Evolutionary conservation across 2,797 vertebrate genomes (phyloP).

Genomic region (Malurus leucopterus): DNA sequence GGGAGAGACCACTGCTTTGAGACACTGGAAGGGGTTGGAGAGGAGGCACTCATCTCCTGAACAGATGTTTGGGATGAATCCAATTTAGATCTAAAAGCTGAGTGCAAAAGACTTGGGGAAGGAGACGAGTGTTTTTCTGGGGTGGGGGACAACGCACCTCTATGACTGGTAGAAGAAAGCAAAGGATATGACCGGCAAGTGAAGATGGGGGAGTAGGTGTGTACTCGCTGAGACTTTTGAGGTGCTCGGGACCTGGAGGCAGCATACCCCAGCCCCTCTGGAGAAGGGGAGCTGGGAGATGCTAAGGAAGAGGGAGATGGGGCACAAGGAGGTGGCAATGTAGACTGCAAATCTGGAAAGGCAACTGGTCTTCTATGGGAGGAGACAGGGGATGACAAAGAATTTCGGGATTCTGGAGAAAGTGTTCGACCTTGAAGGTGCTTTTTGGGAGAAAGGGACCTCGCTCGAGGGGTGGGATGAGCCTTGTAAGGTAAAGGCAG

Average conservation of each 20-base stretch:
- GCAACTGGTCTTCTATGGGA: not conserved
- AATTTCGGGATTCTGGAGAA: conserved; percentile 12
- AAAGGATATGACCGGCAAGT: conserved; percentile 37
- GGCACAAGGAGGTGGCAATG: not conserved
- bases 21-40: not conserved
- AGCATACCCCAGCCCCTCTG: not conserved
- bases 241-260: not conserved
- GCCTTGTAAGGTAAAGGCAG: conserved; percentile 6
- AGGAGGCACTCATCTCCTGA: not conserved
- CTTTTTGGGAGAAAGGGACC: conserved; percentile 18
- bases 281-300: not conserved
- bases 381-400: not conserved
- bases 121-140: conserved; percentile 28
- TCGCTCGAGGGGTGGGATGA: not conserved
- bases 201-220: conserved; percentile 46
- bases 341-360: conserved; percentile 6
- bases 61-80: not conserved
- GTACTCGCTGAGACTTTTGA: conserved; percentile 47
- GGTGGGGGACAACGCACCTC: not conserved
- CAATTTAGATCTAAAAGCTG: conserved; percentile 21
- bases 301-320: not conserved
- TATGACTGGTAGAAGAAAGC: conserved; percentile 14
- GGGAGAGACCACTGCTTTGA: not conserved
- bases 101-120: conserved; percentile 24
- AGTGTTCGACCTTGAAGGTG: not conserved